Conservation (phyloP, 2,113 vertebrate genomes). For the Tringa solitaria region DNA sequence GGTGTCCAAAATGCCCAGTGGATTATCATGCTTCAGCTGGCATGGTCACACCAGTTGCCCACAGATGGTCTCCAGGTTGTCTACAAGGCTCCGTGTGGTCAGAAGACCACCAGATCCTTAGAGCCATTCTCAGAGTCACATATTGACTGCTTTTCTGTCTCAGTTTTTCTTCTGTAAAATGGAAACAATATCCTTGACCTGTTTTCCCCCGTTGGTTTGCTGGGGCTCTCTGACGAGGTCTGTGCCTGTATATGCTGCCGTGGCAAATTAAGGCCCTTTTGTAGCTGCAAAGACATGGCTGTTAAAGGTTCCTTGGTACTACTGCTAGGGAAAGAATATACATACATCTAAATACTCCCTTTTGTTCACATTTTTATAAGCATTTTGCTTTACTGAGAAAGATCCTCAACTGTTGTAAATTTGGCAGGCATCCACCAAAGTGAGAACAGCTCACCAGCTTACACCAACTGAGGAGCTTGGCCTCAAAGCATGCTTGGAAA, state of each 20-base stretch:
- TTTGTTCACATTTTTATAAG: slow-evolving; percentile 10
- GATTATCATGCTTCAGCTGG: not conserved
- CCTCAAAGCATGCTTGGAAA: not conserved
- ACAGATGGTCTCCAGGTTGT: not conserved
- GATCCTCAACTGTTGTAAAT: not conserved
- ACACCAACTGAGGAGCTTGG: not conserved
- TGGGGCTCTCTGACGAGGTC: not conserved
- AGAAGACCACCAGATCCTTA: not conserved
- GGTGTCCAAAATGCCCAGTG: not conserved
- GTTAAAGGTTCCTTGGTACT: not conserved
- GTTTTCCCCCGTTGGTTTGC: not conserved
- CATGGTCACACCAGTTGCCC: not conserved
- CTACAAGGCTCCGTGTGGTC: not conserved
- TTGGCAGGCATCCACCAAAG: not conserved
- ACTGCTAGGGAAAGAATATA: not conserved
- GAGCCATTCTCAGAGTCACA: not conserved
- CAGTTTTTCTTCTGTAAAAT: not conserved
- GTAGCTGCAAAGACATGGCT: not conserved
- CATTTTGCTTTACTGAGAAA: not conserved
- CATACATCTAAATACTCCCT: not conserved
- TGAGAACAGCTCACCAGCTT: not conserved
- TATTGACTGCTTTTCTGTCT: not conserved
- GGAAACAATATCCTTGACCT: not conserved
- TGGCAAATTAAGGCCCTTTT: not conserved
- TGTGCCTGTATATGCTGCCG: not conserved